Base-by-base conservation (phyloP, 2,888 invertebrate genomes). In the Drosophila falleni region DNA sequence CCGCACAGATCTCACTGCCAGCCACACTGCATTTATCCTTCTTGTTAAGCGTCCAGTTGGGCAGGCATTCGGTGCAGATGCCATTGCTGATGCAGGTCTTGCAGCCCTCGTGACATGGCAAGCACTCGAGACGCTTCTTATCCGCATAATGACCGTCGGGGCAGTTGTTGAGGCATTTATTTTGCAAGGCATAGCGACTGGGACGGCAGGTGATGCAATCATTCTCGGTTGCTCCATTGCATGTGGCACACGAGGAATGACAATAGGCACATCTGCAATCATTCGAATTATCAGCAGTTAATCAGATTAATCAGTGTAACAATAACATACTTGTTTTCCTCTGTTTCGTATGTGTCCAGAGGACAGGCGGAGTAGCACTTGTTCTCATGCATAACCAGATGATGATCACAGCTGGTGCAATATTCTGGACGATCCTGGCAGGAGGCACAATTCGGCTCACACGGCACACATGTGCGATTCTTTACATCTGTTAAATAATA, bases 341-440 rank as follows among this genome's bases (percentile, higher is more conserved):
- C 96, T 2, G 97, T 97, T 93, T 97, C 97, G 90, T 95, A 97
- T 46, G 96, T 96, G 78, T 96, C 95, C 15, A 95, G 91, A 0
- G 97, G 97, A 93, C 98, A 98, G 0, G 96, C 95, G 6, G 97
- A 96, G 81, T 96, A 94, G 92, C 98, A 98, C 85, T 95, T 95
- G 87, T 96, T 96, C 75, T 96, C 95, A 90, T 96, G 95, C 89
- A 97, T 95, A 54, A 97, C 95, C 73, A 98, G 93, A 90, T 97
- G 97, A 92, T 97, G 97, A 87, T 97, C 97, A 91, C 98, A 98
- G 79, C 96, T 97, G 42, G 96, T 96, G 90, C 98, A 98, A 76
- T 95, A 95, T 83, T 97, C 96, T 5, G 97, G 96, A 74, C 96
- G 94, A 80, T 97, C 96, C 80, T 96, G 96, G 89, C 97, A 97